Evolutionary conservation across 2,888 invertebrate species (phyloP).

Genomic region (Sipha maydis): DNA sequence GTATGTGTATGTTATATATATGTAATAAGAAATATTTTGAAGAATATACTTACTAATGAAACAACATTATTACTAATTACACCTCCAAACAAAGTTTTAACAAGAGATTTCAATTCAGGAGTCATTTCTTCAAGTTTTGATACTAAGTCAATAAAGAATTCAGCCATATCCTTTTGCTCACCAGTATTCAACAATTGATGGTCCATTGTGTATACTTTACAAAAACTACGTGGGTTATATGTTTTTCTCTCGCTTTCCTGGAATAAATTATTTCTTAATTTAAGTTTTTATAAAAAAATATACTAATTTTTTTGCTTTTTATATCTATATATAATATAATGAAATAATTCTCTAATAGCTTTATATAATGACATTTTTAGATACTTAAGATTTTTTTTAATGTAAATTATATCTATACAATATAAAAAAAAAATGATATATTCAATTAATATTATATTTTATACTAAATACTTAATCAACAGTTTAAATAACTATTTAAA

Average conservation of each 20-base stretch:
- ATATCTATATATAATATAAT: too few relatives aligned
- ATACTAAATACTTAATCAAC: too few relatives aligned
- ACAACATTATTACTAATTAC: slow-evolving; percentile 95
- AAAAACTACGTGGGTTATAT: slow-evolving; percentile 94
- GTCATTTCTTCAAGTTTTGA: slow-evolving; percentile 97
- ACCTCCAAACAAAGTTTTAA: slow-evolving; percentile 92
- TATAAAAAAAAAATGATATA: too few relatives aligned
- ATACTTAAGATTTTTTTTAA: too few relatives aligned
- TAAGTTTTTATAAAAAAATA: too few relatives aligned
- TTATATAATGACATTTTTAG: too few relatives aligned
- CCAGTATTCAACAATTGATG: slow-evolving; percentile 95
- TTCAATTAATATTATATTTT: too few relatives aligned
- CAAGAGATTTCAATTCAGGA: slow-evolving; percentile 85
- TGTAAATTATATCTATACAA: too few relatives aligned
- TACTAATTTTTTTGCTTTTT: too few relatives aligned
- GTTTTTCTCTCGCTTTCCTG: slow-evolving; percentile 94
- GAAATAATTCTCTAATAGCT: too few relatives aligned
- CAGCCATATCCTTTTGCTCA: slow-evolving; percentile 98
- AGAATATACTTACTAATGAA: slow-evolving; percentile 75
- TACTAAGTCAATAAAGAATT: slow-evolving; percentile 96
- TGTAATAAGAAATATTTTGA: not conserved
- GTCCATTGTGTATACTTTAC: slow-evolving; percentile 95
- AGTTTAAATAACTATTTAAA: too few relatives aligned
- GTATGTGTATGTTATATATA: too few relatives aligned
- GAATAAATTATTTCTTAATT: slow-evolving; percentile 58